Evolutionary conservation across 1,140 invertebrate species (phyloP).

Genomic region (Patella vulgata): DNA sequence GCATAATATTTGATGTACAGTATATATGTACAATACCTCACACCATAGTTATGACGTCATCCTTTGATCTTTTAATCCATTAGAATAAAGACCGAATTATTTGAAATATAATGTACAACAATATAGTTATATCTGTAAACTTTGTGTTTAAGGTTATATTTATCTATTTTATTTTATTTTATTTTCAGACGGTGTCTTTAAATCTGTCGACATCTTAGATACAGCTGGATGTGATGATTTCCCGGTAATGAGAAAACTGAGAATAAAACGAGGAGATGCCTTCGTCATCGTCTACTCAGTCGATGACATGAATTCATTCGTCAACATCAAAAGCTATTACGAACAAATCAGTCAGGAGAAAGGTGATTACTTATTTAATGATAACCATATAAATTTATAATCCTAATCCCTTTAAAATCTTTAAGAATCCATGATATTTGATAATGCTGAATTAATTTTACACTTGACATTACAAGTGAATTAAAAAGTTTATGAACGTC

Average conservation of each 20-base stretch:
- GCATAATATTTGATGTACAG: no score
- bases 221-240: not conserved
- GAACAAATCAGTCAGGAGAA: not conserved
- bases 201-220: not conserved
- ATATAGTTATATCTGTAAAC: no score
- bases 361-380: not conserved
- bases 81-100: no score
- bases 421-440: not conserved
- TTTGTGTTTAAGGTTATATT: no score
- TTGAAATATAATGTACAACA: no score
- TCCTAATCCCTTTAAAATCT: no score
- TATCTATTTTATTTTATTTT: not conserved
- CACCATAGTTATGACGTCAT: no score
- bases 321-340: not conserved
- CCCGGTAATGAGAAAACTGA: not conserved
- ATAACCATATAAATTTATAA: not conserved
- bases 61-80: no score
- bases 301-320: not conserved
- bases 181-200: not conserved
- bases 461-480: not conserved
- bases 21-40: no score
- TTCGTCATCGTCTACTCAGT: not conserved
- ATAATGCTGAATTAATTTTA: not conserved
- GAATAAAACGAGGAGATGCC: not conserved
- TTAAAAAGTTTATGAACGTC: not conserved